A percentile compares a stretch with the other conserved stretches of the same genome.
Conservation (phyloP, 2,888 invertebrate genomes). For the Drosophila yooni region DNA sequence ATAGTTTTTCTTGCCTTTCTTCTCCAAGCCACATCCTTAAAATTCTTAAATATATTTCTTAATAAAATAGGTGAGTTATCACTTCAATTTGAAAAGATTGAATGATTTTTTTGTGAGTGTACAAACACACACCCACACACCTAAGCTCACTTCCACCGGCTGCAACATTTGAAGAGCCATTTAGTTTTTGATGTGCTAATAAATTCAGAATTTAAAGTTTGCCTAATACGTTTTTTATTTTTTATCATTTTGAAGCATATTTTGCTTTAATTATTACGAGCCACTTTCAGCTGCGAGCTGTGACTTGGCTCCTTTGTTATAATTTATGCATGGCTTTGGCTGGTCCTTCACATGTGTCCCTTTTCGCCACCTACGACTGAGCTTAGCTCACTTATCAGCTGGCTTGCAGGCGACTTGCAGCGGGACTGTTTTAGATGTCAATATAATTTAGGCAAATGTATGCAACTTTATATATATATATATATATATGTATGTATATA, state of each 20-base stretch:
- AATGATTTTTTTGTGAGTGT: no score
- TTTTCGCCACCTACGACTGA: conserved; percentile 5
- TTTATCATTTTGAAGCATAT: conserved; percentile 34
- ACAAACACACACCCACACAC: background rate
- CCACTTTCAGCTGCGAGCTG: conserved; percentile 26
- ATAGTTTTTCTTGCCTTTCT: no score
- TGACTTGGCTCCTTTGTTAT: conserved; percentile 37
- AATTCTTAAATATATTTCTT: background rate
- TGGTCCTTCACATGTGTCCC: conserved; percentile 44
- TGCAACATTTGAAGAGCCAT: background rate
- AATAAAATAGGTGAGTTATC: background rate
- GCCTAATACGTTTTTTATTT: background rate
- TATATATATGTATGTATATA: background rate
- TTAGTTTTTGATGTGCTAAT: conserved; percentile 47
- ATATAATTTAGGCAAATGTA: conserved; percentile 79
- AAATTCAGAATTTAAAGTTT: conserved; percentile 35
- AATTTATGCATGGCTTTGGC: conserved; percentile 73
- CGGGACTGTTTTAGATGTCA: conserved; percentile 57
- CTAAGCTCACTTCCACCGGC: background rate
- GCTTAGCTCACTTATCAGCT: conserved; percentile 73
- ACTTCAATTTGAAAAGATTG: no score
- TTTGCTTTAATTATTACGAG: conserved; percentile 61
- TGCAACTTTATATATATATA: conserved; percentile 51
- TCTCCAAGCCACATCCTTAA: no score
- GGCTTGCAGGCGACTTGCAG: conserved; percentile 71